Base-by-base conservation (phyloP, 2,797 vertebrate species). In the Lycodopsis pacificus region DNA sequence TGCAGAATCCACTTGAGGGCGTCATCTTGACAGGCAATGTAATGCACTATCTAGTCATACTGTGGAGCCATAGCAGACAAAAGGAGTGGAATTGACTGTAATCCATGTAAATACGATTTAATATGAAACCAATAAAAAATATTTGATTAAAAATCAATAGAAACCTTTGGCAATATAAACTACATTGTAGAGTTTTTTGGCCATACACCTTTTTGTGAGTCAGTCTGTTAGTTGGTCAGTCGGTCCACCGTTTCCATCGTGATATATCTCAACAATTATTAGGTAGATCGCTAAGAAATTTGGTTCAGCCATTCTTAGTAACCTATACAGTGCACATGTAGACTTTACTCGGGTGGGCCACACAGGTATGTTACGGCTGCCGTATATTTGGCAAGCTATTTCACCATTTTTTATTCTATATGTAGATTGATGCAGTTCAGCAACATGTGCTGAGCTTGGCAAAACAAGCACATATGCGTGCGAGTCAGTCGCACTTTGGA, bases 21-120 rank as follows among this genome's bases (percentile, higher is more conserved):
- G 73, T 71, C 79, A 83, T 67, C 79, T 79, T 80, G 84, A 87
- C 82, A 81, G 78, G 71, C 53, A 80, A 77, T 57, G 53, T 59
- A 86, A 83, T 69, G 59, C 65, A 70, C 59, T 53, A 72, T 77
- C 27, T 40, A 78, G 80, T 72, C 69, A 70, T 30, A 66, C 48
- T 57, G 61, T 44, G 14, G 64, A 75, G 56, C 62, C 34, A 49
- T 15, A 80, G 46, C 53, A 76, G 54, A 64, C 49, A 65, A 14
- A n/a, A 34, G 14, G 7, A 66, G 74, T 27, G 2, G 2, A 42
- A 27, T 77, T 12, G 73, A 46, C 19, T 53, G 19, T 32, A 72
- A 76, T 53, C 11, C 8, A 9, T 20, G 3, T 46, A 44, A 63
- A 57, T 36, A 56, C 7, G 9, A 56, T 64, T 49, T 46, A 54